phyloP scores from a whole-genome alignment of 2,113 vertebrate genomes.

The Eudyptes chrysolophus region DNA sequence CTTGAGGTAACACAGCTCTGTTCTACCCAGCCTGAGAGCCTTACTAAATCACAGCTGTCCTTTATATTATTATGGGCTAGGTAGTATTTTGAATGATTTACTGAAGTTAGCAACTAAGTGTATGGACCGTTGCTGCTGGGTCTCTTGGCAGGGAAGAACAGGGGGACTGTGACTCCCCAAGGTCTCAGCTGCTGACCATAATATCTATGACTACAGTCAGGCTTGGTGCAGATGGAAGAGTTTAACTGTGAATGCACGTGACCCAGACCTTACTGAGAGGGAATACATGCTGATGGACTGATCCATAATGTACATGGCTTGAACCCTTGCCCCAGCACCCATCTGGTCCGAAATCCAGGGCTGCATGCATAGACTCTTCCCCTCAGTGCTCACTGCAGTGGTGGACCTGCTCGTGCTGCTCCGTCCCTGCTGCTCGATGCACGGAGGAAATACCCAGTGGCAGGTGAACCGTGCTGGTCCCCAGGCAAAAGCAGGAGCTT shows the following conservation, averaged over 20 bases:
- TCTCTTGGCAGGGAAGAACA: background rate
- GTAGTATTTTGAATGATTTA: constrained; percentile 4
- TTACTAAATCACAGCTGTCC: constrained; percentile 45
- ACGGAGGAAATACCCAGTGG: fast-evolving
- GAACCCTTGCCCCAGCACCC: background rate
- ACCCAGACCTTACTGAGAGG: background rate
- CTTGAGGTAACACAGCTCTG: constrained; percentile 39
- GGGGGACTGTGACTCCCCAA: background rate
- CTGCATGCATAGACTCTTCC: background rate
- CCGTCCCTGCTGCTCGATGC: background rate
- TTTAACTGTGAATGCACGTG: background rate
- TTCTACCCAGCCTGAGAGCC: background rate
- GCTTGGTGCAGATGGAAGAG: background rate
- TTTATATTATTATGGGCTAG: background rate
- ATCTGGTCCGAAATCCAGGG: background rate
- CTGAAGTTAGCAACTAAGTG: background rate
- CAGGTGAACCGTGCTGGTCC: background rate
- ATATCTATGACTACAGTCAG: background rate
- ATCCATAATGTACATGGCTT: background rate
- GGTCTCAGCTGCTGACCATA: background rate
- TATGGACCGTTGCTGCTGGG: background rate
- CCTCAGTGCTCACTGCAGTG: background rate
- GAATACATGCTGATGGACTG: background rate
- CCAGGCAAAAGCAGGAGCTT: background rate
- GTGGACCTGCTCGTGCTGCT: background rate